Evolutionary conservation across 2,888 invertebrate genomes (phyloP), one percentile per base, ranked within the genome.

Genomic region (Girardia tigrina): DNA sequence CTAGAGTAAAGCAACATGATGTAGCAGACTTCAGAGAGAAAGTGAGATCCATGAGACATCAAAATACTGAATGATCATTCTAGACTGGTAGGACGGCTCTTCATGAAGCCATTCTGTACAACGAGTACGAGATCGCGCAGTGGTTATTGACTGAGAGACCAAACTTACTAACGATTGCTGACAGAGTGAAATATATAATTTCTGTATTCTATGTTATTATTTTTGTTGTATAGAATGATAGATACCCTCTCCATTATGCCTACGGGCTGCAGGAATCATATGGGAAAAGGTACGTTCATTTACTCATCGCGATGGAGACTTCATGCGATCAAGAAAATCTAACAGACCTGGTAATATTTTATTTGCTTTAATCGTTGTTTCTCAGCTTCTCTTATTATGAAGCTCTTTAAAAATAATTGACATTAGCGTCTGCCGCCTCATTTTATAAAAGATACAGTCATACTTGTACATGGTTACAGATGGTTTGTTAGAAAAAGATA

Each of bases 271-370:
- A 20, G 4, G n/a, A 56, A 8, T 8, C n/a, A 12, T 56, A 12
- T 56, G 56, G 56, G 4, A 56, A 56, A 16, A 56, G 23, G 23
- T 56, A 56, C n/a, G 56, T 56, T 12, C 56, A 56, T 16, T 56
- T 56, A 23, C n/a, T 56, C n/a, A 4, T 16, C n/a, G 56, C n/a
- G 6, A 56, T 56, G 56, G 23, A n/a, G 23, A 23, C 23, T 56
- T n/a, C 8, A 23, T 6, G n/a, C n/a, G n/a, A 56, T 56, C 56
- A 56, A 23, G n/a, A 56, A 56, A 20, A 23, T n/a, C 56, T 56
- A 4, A 56, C 56, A 56, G 56, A 56, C n/a, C n/a, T 56, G 56
- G 56, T 56, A 56, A 36, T n/a, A n/a, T n/a, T n/a, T n/a, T n/a
- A n/a, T n/a, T n/a, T n/a, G n/a, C n/a, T n/a, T n/a, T n/a, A n/a